Conservation (phyloP, 2,113 vertebrate species). For the Nestor notabilis region DNA sequence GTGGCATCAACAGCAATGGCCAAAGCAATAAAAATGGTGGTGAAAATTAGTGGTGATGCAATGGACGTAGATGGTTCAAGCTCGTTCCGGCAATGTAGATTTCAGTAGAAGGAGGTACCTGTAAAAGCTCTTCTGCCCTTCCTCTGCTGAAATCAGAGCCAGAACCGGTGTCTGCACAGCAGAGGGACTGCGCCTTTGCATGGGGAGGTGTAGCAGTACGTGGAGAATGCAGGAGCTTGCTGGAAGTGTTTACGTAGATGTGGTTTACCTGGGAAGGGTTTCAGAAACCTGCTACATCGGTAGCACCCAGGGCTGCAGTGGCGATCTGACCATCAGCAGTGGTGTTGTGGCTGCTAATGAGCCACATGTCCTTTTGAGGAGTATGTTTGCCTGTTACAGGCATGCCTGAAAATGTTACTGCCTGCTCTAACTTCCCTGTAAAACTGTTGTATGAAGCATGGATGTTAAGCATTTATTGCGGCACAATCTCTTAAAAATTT, state of each 20-base stretch:
- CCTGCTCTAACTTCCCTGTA: not conserved
- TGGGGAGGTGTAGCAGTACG: not conserved
- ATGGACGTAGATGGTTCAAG: not conserved
- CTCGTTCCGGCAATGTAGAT: not conserved
- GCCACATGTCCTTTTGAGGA: fast-evolving
- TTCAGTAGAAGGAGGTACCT: not conserved
- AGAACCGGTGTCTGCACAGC: fast-evolving
- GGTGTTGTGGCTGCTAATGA: not conserved
- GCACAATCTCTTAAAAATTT: not conserved
- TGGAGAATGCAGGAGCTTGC: not conserved
- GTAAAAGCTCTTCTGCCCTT: not conserved
- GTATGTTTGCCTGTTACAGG: fast-evolving
- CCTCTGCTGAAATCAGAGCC: not conserved
- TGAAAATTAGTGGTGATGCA: not conserved
- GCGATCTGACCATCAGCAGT: not conserved
- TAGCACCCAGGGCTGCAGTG: not conserved
- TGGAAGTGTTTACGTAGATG: fast-evolving
- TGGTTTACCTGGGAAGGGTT: not conserved
- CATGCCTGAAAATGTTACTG: not conserved
- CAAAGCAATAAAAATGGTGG: not conserved
- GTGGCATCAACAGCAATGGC: not conserved
- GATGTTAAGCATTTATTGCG: fast-evolving
- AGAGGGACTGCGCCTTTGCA: no score
- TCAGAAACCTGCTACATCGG: not conserved
- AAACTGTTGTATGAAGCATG: not conserved